Base-by-base conservation (phyloP, 2,113 vertebrate species). In the Cyrtonyx montezumae region DNA sequence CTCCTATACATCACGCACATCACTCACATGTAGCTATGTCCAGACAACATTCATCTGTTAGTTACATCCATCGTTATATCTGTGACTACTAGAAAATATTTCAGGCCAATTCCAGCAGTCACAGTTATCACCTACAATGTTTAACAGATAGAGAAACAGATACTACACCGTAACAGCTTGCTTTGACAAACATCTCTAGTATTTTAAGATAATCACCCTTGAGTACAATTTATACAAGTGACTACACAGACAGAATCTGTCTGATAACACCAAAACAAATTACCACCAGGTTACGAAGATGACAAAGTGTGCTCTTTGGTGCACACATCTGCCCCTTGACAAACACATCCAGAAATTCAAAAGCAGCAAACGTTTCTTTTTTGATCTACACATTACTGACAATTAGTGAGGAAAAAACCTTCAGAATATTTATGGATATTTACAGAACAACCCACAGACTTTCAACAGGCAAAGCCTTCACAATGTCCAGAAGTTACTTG, bases 71-170 rank as follows among this genome's bases (percentile, higher is more conserved):
- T 1, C 4, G 30, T 8, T 12, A n/a, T 34, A 62, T 45, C 40
- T 51, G 25, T 17, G 13, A 46, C 34, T 21, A 23, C 22, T 3
- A 14, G 32, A 34, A 74, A 88, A 30, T 12, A 43, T 19, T 74
- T 68, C 22, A 25, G 28, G 40, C 34, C 25, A 8, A 48, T 46
- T 66, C 36, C 49, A 82, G 58, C 42, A 65, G 28, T 46, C 34
- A 42, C 67, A 75, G 36, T 56, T 74, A 70, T 36, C 36, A 2
- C 49, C 73, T 58, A 21, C 30, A 48, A 65, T 0, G 13, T 42
- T 74, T 78, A 87, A 92, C 42, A 83, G 80, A 91, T 86, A 68
- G 84, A 86, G 36, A 43, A 48, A 48, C 61, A 77, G 80, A 58
- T n/a, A 78, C 2, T 61, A 62, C 11, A 15, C 17, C 43, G 83